Percentiles rank a stretch among this genome's conserved stretches.
These are phyloP conservation scores for Diploptera punctata DNA, from an alignment of 2,888 invertebrate species.

Conservation along the genomic window DNA sequence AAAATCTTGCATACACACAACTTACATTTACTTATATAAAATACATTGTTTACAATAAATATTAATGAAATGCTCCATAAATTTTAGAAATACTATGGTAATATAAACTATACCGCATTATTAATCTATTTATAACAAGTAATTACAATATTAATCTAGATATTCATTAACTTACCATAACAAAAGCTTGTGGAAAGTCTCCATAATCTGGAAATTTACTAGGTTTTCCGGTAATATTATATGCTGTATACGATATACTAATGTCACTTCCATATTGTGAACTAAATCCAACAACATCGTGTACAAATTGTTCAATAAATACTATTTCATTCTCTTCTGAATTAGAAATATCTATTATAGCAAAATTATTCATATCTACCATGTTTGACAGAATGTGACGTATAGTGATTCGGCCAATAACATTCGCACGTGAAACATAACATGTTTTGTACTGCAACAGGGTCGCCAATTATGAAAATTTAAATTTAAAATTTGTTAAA, in stretches of 20 bases:
- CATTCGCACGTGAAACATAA: constrained; percentile 7
- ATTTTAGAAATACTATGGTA: no score
- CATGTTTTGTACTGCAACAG: no score
- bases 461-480: no score
- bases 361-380: neutral
- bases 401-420: neutral
- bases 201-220: constrained; percentile 89
- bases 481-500: no score
- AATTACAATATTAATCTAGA: no score
- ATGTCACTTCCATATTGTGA: constrained; percentile 90
- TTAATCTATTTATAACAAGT: no score
- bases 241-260: constrained; percentile 87
- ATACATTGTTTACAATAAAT: no score
- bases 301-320: constrained; percentile 75
- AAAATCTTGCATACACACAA: no score
- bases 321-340: neutral
- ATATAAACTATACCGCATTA: no score
- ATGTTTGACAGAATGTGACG: neutral
- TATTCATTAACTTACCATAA: constrained; percentile 75
- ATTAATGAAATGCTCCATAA: no score
- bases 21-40: no score
- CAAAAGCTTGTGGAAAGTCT: constrained; percentile 89
- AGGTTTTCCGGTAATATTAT: constrained; percentile 84
- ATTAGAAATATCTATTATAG: neutral
- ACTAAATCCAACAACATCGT: constrained; percentile 81